Base-by-base conservation (phyloP, 2,113 vertebrate species). In the Alethe diademata region DNA sequence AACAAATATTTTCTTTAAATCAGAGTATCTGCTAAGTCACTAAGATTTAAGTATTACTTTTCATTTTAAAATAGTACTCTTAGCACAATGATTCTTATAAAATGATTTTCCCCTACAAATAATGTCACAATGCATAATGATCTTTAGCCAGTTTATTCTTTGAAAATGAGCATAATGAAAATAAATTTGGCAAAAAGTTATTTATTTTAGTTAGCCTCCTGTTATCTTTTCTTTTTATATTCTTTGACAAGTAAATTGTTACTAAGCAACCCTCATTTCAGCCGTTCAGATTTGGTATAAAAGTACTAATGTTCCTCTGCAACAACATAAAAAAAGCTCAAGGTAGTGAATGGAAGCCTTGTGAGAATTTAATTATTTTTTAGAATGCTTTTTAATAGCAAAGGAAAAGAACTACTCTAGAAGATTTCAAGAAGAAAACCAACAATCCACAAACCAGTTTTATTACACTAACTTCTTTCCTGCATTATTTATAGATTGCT, bases 21-120 rank as follows among this genome's bases (percentile, higher is more conserved):
- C n/a, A 95, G 23, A 95, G 47, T 60, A 95, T 81, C 90, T 96
- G 86, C 53, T 94, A 73, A 95, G 86, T 90, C 45, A 65, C 54
- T 93, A 74, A 18, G 26, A 89, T 83, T 92, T 93, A 89, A 96
- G 36, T 22, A 74, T 42, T 72, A 65, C 16, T 74, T 65, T 69
- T 66, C 22, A 62, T 87, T 95, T 75, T 7, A 73, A 92, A 90
- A 78, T 61, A 56, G 71, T 47, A 43, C 13, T 56, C 53, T 78
- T 57, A 51, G n/a, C 12, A 35, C 85, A 67, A 11, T 7, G 6
- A 69, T 56, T 81, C 22, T 71, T 81, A 51, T 22, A 66, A 43
- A 84, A 75, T 19, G 43, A 40, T 60, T 78, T 56, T 81, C 2
- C 50, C 53, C 65, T 82, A 67, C 7, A 72, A 92, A 86, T 90